Conservation (phyloP, 1,140 invertebrate species). For the Drosophila grimshawi region DNA sequence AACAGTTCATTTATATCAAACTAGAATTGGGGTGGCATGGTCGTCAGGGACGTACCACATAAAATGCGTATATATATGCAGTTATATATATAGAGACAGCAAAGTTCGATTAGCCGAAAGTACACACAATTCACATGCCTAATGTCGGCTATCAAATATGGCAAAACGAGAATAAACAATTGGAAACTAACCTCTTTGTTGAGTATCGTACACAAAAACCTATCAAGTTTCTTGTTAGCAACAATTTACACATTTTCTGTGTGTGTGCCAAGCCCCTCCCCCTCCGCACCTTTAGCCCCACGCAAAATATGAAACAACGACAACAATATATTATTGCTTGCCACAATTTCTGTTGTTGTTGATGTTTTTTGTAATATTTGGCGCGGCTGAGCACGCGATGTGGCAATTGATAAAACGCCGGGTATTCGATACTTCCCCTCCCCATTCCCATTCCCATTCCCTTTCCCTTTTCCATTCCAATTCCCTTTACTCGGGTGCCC, state of each 20-base stretch:
- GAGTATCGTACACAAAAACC: slow-evolving; percentile 39
- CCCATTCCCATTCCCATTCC: too few species aligned
- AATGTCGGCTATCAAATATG: slow-evolving; percentile 29
- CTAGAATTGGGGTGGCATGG: slow-evolving; percentile 46
- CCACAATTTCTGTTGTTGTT: slow-evolving; percentile 56
- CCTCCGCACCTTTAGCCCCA: background rate
- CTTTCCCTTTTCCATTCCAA: too few species aligned
- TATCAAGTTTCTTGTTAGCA: slow-evolving; percentile 79
- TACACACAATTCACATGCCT: slow-evolving; percentile 19
- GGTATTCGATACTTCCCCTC: slow-evolving; percentile 75
- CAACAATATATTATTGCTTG: slow-evolving; percentile 58
- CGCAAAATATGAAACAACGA: slow-evolving; percentile 46
- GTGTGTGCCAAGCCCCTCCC: background rate
- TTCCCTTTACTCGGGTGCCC: slow-evolving; percentile 36
- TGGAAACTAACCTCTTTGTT: slow-evolving; percentile 18
- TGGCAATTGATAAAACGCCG: slow-evolving; percentile 81
- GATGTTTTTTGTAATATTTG: slow-evolving; percentile 48
- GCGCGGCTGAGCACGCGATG: slow-evolving; percentile 67
- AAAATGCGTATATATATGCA: slow-evolving; percentile 18
- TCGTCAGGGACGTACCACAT: slow-evolving; percentile 17
- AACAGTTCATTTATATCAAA: slow-evolving; percentile 80
- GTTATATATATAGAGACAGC: background rate
- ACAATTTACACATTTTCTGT: slow-evolving; percentile 65
- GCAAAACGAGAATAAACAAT: slow-evolving; percentile 37
- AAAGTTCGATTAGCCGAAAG: slow-evolving; percentile 43